Evolutionary conservation across 2,888 invertebrate genomes (phyloP), one percentile per base, ranked within the genome.

Genomic region (Phlogophora meticulosa): DNA sequence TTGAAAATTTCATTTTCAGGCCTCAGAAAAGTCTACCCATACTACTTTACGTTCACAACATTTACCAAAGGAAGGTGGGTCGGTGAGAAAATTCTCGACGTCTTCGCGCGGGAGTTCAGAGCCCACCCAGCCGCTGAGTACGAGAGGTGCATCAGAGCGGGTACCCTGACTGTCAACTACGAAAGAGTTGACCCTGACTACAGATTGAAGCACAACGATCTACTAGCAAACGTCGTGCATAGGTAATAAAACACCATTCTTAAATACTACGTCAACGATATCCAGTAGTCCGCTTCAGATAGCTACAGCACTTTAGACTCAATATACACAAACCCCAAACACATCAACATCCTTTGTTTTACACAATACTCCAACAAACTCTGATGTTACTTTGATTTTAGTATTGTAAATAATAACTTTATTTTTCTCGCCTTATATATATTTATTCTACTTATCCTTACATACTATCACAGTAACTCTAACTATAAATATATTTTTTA

Each of bases 21-120:
- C 83, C 96, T 99, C 82, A 96, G 99, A 82, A 99, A 99, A 96
- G 99, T 99, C 2, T 99, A 98, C 92, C 99, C 99, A 0, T 99
- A 99, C 95, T 98, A 98, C 94, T 99, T 98, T 96, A 98, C 98
- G 72, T 99, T 99, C 95, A 98, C 98, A 74, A 98, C 99, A 43
- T 99, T 98, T 95, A 98, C 98, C 72, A 99, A 99, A 95, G 98
- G 99, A 10, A 96, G 99, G 85, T 99, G 99, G 99, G 98, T 99
- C 4, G 99, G 99, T 4, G 98, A 98, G 92, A 97, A 97, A 90
- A 98, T 99, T 81, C 96, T 98, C 79, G 99, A 99, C 87, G 98
- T 99, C 24, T 99, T 99, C 93, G 97, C 98, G 10, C 96, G 98
- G 64, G 99, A 99, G 94, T 99, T 99, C 92, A 96, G 98, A 45